Conservation (phyloP, 2,888 invertebrate species). For the Trichopoda pennipes region DNA sequence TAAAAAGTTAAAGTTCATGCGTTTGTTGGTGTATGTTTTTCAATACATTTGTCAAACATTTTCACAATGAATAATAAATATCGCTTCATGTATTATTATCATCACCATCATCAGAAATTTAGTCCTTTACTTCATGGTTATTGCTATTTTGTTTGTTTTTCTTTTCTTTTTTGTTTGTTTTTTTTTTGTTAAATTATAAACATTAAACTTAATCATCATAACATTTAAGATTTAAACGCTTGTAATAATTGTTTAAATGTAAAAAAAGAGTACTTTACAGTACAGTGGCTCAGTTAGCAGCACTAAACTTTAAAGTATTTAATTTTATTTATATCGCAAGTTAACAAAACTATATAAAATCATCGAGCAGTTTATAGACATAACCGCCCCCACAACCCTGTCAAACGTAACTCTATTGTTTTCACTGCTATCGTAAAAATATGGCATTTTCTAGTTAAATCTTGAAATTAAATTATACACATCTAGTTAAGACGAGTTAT, state of each 20-base stretch:
- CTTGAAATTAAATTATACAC: no score
- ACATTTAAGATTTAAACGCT: slow-evolving; percentile 12
- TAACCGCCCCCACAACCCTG: no score
- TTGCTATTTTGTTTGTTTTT: neutral
- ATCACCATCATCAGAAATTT: slow-evolving; percentile 6
- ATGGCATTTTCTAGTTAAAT: no score
- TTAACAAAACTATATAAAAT: no score
- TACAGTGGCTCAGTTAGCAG: slow-evolving; percentile 12
- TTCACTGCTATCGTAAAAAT: no score
- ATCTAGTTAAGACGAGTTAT: no score
- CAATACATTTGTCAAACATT: slow-evolving; percentile 23
- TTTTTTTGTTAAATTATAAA: neutral
- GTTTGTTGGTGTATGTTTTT: slow-evolving; percentile 30
- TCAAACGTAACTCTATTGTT: no score
- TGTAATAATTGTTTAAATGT: slow-evolving; percentile 1
- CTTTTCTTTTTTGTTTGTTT: neutral
- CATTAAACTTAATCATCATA: slow-evolving; percentile 27
- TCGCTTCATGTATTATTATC: slow-evolving; percentile 29
- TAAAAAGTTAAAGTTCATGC: slow-evolving; percentile 50
- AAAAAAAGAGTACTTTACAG: neutral
- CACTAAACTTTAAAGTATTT: neutral
- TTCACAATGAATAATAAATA: neutral
- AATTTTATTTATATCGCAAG: no score
- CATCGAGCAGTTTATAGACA: no score
- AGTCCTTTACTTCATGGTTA: neutral